Evolutionary conservation across 2,797 vertebrate species (phyloP).

Genomic region (Crenichthys baileyi): DNA sequence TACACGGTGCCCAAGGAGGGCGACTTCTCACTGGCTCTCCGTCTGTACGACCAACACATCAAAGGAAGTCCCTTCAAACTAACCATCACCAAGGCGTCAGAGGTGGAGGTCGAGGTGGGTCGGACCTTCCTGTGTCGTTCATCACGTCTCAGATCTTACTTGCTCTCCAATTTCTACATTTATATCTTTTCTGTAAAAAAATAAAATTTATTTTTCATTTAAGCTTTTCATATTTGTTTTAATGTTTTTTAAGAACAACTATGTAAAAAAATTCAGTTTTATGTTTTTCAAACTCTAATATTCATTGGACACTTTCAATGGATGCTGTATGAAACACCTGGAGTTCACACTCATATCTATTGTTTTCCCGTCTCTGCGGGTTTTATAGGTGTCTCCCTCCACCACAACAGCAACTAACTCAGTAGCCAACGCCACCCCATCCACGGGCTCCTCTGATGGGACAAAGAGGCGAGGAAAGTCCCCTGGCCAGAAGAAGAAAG

Average conservation of each 20-base stretch:
- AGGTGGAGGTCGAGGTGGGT: slow-evolving; percentile 73
- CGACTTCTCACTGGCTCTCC: slow-evolving; percentile 91
- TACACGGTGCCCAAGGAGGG: slow-evolving; percentile 96
- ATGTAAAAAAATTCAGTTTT: not conserved
- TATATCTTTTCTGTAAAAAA: no score
- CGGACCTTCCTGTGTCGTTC: no score
- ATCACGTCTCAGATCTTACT: not conserved
- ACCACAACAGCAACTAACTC: slow-evolving; percentile 82
- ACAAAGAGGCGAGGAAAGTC: slow-evolving; percentile 94
- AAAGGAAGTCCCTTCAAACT: slow-evolving; percentile 96
- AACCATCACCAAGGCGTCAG: slow-evolving; percentile 85
- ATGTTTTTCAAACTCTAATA: not conserved
- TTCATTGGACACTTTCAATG: not conserved
- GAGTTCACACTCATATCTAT: not conserved
- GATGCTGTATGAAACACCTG: not conserved
- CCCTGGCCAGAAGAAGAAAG: slow-evolving; percentile 92
- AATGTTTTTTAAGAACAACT: not conserved
- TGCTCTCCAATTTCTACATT: no score
- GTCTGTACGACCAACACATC: slow-evolving; percentile 97
- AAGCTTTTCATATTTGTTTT: no score
- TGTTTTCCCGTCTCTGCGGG: not conserved
- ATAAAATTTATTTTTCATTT: no score
- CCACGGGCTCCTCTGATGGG: slow-evolving; percentile 88
- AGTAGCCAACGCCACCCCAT: slow-evolving; percentile 78
- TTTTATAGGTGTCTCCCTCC: slow-evolving; percentile 82